Conservation (phyloP, 2,888 invertebrate species). For the Phanerotoma sp. region DNA sequence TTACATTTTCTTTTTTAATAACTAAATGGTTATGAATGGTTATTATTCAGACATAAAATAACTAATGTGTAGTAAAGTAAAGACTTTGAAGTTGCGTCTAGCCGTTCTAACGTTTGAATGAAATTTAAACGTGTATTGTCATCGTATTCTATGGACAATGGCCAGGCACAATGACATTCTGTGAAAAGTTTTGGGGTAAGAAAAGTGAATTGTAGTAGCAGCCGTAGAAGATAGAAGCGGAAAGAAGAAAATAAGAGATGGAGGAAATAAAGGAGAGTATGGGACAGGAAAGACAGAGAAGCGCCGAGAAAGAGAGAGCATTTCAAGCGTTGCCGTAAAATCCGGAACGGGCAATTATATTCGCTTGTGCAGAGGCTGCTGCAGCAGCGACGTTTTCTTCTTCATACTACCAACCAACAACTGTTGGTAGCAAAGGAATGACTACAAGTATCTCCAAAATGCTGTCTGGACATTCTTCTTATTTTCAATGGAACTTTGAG, state of each 20-base stretch:
- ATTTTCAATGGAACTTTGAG: constrained; percentile 6
- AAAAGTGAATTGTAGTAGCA: neutral
- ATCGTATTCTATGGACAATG: constrained; percentile 13
- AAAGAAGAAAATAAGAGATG: constrained; percentile 21
- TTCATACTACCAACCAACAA: neutral
- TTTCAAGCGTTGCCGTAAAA: constrained; percentile 29
- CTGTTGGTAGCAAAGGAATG: neutral
- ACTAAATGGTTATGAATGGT: too few relatives aligned
- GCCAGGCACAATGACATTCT: constrained; percentile 14
- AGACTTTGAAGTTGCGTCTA: too few relatives aligned
- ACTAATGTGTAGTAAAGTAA: too few relatives aligned
- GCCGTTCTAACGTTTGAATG: neutral
- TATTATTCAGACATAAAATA: too few relatives aligned
- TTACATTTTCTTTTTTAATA: too few relatives aligned
- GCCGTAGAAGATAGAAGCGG: constrained; percentile 12
- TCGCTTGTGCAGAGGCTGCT: constrained; percentile 11
- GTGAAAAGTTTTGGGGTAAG: neutral
- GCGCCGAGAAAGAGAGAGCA: constrained; percentile 14
- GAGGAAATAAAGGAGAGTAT: constrained; percentile 18
- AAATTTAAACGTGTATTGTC: constrained; percentile 10
- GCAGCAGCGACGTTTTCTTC: constrained; percentile 1
- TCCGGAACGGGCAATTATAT: constrained; percentile 25
- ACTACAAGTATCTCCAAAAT: constrained; percentile 14
- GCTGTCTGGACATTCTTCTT: constrained; percentile 20
- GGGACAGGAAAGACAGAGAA: too few relatives aligned